phyloP scores from a whole-genome alignment of 35 echinoderm and acorn worm genomes.

The Apostichopus parvimensis region DNA sequence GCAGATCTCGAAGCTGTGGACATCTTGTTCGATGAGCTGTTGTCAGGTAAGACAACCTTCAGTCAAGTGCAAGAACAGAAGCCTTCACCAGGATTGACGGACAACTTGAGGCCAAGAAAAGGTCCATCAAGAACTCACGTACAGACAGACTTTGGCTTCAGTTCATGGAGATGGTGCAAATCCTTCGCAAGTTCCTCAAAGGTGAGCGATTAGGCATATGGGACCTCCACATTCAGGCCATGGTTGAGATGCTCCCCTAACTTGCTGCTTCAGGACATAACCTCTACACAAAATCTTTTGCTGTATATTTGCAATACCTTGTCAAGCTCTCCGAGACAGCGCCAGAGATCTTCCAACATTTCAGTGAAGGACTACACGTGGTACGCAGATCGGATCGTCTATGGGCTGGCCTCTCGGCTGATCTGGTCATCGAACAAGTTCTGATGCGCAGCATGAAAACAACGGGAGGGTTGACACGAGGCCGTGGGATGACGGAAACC shows the following conservation, averaged over 20 bases:
- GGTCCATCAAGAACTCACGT: not conserved
- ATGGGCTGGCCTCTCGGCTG: constrained; percentile 45
- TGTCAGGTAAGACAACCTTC: too few relatives aligned
- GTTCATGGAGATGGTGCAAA: constrained; percentile 68
- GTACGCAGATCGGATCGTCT: constrained; percentile 15
- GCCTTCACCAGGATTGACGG: too few relatives aligned
- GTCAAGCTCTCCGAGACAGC: constrained; percentile 22
- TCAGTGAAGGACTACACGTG: constrained; percentile 57
- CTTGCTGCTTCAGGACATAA: constrained; percentile 80
- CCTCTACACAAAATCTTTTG: constrained; percentile 58
- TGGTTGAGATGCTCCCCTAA: constrained; percentile 72
- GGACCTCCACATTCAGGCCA: constrained; percentile 53
- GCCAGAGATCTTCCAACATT: constrained; percentile 60
- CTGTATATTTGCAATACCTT: constrained; percentile 69
- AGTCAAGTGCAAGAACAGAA: too few relatives aligned
- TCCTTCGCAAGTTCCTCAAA: constrained; percentile 62
- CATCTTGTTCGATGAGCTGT: too few relatives aligned
- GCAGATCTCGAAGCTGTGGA: too few relatives aligned
- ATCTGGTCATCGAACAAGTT: not conserved
- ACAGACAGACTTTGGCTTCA: constrained; percentile 63
- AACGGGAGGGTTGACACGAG: constrained; percentile 3
- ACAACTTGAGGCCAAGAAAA: too few relatives aligned
- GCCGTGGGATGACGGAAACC: too few relatives aligned
- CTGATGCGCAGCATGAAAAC: constrained; percentile 55
- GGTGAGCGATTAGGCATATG: not conserved